Conservation (phyloP, 1,140 invertebrate species). For the Octopus bimaculoides region DNA sequence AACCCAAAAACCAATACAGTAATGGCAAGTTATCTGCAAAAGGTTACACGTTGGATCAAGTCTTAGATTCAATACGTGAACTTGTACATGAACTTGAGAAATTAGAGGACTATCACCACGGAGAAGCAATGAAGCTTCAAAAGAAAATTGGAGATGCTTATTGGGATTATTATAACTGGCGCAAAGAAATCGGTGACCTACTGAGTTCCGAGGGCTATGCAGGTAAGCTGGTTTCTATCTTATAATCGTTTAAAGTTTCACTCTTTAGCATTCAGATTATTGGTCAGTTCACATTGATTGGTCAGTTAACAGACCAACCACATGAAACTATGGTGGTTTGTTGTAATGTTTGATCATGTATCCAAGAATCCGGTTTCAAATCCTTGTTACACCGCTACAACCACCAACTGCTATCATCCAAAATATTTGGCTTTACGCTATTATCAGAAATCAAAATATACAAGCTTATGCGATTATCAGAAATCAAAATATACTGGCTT, state of each 20-base stretch:
- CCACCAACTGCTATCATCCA: too few relatives aligned
- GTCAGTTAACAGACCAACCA: too few relatives aligned
- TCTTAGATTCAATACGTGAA: conserved; percentile 31
- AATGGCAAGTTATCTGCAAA: conserved; percentile 24
- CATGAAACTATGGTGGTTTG: too few relatives aligned
- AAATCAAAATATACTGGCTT: too few relatives aligned
- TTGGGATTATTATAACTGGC: conserved; percentile 38
- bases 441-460: too few relatives aligned
- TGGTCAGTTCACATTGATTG: too few relatives aligned
- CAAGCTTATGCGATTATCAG: too few relatives aligned
- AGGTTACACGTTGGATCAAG: conserved; percentile 32
- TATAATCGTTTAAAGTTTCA: neutral
- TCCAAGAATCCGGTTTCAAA: too few relatives aligned
- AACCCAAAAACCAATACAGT: conserved; percentile 16
- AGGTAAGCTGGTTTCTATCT: conserved; percentile 26
- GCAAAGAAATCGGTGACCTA: conserved; percentile 38
- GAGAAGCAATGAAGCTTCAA: conserved; percentile 44
- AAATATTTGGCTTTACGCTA: too few relatives aligned
- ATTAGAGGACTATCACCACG: conserved; percentile 44
- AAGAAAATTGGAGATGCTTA: conserved; percentile 48
- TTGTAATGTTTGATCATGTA: too few relatives aligned
- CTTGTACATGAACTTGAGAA: conserved; percentile 37
- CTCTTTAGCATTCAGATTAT: too few relatives aligned
- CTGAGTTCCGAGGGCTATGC: conserved; percentile 41
- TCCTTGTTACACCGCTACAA: too few relatives aligned